Evolutionary conservation across 2,888 invertebrate genomes (phyloP), one percentile per base, ranked within the genome.

Genomic region (Sarcophaga subvicina): DNA sequence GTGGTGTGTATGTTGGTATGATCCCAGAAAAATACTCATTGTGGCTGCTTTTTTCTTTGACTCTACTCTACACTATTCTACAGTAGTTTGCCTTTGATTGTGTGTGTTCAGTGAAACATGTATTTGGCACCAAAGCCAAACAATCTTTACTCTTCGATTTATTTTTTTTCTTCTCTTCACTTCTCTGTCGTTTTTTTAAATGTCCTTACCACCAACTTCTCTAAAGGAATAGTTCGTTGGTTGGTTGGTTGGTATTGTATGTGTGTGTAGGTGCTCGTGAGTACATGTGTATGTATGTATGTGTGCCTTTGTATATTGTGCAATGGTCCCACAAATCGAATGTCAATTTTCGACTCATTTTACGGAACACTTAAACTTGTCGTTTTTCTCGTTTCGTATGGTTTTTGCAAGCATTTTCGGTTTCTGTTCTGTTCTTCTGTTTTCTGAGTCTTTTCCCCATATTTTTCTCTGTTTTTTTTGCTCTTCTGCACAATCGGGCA

Each of bases 291-390:
- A 5, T 54, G 14, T 20, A 62, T 64, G 17, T 22, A 59, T 37
- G 67, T 76, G 60, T 70, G 25, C 20, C 22, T 73, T 75, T 75
- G 54, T 76, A 47, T 81, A 75, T 79, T 90, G 92, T 90, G 90
- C 92, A 91, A 91, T 91, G 89, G 92, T 90, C 90, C 89, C 89
- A 90, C 90, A 92, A 91, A 92, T 92, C 91, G 91, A 92, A 92
- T 91, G 92, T 90, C 91, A 90, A 92, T 91, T 92, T 91, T 90
- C 91, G 90, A 91, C 90, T 91, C 91, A 92, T 92, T 91, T 92
- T 92, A 92, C 91, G 92, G 91, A 90, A 92, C 91, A 92, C 91
- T 92, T 91, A 89, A 89, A 90, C 89, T 90, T 89, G 88, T 89
- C 89, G 88, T 71, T 69, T 75, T 64, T 62, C 60, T 87, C 25